Base-by-base conservation (phyloP, 2,113 vertebrate genomes). In the Pipa parva region DNA sequence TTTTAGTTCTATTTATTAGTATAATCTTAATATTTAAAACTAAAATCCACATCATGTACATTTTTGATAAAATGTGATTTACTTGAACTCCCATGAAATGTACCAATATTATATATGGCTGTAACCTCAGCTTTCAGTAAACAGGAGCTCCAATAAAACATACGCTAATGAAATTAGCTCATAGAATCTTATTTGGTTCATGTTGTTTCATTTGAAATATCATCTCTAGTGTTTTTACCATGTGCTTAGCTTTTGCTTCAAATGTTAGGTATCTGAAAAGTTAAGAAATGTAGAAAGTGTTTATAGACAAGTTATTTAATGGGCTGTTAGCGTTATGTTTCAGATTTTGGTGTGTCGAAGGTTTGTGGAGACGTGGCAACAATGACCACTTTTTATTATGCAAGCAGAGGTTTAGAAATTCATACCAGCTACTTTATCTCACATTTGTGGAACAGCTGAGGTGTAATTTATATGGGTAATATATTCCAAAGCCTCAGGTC, bases 301-400 rank as follows among this genome's bases (percentile, higher is more conserved):
- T 68, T 68, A 68, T 68, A 68, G 46, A 68, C 56, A 60, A 50
- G 65, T 68, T 68, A 68, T 68, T 68, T 68, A 68, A 68, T 68
- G 65, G 65, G 56, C 65, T 68, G 65, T 68, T 68, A 68, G 65
- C 56, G 59, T 68, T 68, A 68, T 68, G 65, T 68, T 68, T 59
- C 65, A 68, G 57, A 52, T 56, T 68, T n/a, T 68, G 65, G 56
- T 68, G 65, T 59, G 65, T 68, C 65, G 65, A 68, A 68, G 59
- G 65, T 56, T 68, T 68, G 65, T 39, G 56, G 65, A 56, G 65
- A 68, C 65, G 9, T 68, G 51, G 65, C 46, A 68, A 68, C 65
- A 59, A 56, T 60, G 65, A 68, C 65, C 65, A 59, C 45, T 68
- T 68, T n/a, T 68, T 52, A 68, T 57, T 50, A 56, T 56, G 26